These are phyloP conservation scores for Stichopus horrens DNA, from an alignment of 53 echinoderm and acorn worm species.

Conservation along the genomic window DNA sequence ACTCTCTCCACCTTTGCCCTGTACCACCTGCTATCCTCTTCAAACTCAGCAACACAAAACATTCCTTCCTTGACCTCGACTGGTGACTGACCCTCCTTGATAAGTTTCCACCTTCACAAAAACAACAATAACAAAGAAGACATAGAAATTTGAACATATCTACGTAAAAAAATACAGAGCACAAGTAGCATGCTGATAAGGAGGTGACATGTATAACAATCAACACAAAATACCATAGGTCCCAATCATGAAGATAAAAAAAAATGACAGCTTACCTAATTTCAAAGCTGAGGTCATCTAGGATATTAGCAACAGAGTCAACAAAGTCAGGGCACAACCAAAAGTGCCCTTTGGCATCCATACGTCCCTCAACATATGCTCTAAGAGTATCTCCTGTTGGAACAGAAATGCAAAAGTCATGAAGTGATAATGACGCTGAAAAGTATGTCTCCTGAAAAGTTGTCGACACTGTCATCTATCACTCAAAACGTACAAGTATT, in stretches of 20 bases:
- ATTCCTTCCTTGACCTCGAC: slow-evolving; percentile 74
- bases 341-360: slow-evolving; percentile 80
- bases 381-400: slow-evolving; percentile 71
- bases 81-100: slow-evolving; percentile 29
- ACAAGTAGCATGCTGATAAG: too few species aligned
- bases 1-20: slow-evolving; percentile 82
- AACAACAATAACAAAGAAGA: background rate
- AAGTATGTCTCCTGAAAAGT: too few species aligned
- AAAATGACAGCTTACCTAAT: slow-evolving; percentile 64
- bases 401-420: background rate
- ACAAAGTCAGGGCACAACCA: slow-evolving; percentile 83
- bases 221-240: too few species aligned
- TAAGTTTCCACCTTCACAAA: background rate
- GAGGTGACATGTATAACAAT: too few species aligned
- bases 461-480: too few species aligned
- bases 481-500: too few species aligned
- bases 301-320: slow-evolving; percentile 63
- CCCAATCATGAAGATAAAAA: background rate
- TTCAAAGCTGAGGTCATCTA: slow-evolving; percentile 86
- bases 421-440: too few species aligned
- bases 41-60: slow-evolving; percentile 80
- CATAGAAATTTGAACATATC: background rate
- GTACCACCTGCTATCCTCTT: slow-evolving; percentile 93
- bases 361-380: slow-evolving; percentile 84
- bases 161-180: background rate